Evolutionary conservation across 2,113 vertebrate species (phyloP).

Genomic region (Xiphias gladius): DNA sequence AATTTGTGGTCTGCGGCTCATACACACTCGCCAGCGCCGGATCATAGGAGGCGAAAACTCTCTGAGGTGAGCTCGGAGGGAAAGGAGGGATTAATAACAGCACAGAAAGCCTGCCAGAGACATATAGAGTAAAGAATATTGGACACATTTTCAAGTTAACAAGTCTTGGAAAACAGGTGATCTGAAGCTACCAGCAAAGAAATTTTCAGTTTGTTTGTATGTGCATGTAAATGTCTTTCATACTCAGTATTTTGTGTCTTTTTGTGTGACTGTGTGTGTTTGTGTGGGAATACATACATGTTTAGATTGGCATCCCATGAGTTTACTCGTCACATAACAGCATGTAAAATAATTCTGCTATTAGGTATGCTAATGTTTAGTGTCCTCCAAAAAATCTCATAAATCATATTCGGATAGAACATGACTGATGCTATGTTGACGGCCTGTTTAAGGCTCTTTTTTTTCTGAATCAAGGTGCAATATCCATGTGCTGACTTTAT

Average conservation of each 20-base stretch:
- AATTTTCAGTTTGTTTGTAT: background rate
- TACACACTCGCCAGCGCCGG: slow-evolving; percentile 92
- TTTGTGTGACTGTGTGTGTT: too few relatives aligned
- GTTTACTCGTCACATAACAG: slow-evolving; percentile 17
- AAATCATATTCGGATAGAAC: background rate
- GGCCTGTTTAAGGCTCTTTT: background rate
- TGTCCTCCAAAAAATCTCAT: background rate
- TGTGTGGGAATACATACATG: background rate
- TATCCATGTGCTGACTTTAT: background rate
- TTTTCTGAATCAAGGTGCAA: background rate
- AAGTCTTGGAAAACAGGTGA: slow-evolving; percentile 28
- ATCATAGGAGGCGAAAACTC: slow-evolving; percentile 98
- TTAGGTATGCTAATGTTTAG: slow-evolving; percentile 12
- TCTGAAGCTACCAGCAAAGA: slow-evolving; percentile 14
- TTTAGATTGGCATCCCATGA: background rate
- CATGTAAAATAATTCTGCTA: slow-evolving; percentile 20
- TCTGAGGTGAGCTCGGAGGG: slow-evolving; percentile 87
- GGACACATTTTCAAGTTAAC: slow-evolving; percentile 31
- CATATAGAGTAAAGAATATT: slow-evolving; percentile 27
- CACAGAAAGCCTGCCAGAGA: slow-evolving; percentile 27
- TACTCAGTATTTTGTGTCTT: background rate
- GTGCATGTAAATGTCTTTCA: background rate
- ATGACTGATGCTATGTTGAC: background rate
- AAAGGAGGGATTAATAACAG: slow-evolving; percentile 48
- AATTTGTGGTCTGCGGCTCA: slow-evolving; percentile 90